phyloP scores from a whole-genome alignment of 2,113 vertebrate genomes.

The Eclectus roratus region DNA sequence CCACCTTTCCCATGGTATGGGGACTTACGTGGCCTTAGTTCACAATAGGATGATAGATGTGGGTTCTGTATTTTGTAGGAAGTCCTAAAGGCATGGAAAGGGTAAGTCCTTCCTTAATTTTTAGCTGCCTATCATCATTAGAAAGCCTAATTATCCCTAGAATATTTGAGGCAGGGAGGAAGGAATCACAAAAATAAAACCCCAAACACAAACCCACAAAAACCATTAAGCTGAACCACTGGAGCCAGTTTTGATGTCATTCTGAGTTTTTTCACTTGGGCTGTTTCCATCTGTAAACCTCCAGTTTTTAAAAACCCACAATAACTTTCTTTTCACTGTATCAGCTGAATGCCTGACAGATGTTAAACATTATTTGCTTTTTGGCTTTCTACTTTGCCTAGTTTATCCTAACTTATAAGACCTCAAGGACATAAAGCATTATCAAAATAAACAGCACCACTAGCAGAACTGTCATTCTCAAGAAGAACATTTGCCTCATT shows the following conservation, averaged over 20 bases:
- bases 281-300: neutral
- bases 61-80: neutral
- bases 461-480: constrained; percentile 13
- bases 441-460: constrained; percentile 31
- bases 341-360: neutral
- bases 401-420: neutral
- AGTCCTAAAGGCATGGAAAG: neutral
- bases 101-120: neutral
- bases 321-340: neutral
- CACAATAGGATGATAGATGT: neutral
- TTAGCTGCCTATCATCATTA: neutral
- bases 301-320: neutral
- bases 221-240: neutral
- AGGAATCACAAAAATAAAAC: neutral
- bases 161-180: neutral
- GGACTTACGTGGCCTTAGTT: neutral
- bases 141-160: neutral
- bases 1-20: neutral
- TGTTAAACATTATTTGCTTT: constrained; percentile 23
- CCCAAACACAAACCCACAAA: neutral
- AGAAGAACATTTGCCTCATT: constrained; percentile 29
- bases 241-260: neutral
- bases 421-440: constrained; percentile 15
- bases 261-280: neutral
- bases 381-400: constrained; percentile 20